Conservation (phyloP, 2,888 invertebrate species). For the Andricus quercusramuli region DNA sequence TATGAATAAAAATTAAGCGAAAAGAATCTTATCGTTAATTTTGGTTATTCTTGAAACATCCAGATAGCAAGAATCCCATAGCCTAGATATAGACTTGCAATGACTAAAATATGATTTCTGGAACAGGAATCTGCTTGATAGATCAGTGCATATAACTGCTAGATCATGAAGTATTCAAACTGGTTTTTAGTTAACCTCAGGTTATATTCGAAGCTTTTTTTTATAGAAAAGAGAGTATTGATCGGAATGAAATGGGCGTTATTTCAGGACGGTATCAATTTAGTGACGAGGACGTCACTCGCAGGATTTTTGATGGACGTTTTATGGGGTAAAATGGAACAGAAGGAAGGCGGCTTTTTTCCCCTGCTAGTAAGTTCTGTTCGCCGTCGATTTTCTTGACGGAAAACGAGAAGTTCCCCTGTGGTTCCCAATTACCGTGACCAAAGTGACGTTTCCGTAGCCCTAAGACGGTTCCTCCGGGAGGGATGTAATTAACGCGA, state of each 20-base stretch:
- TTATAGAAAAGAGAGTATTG: neutral
- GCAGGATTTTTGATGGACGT: constrained; percentile 28
- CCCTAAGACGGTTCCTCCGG: constrained; percentile 64
- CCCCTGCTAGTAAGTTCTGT: constrained; percentile 2
- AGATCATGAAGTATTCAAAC: neutral
- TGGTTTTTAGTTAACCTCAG: neutral
- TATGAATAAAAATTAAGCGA: neutral
- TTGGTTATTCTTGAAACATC: neutral
- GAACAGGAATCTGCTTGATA: neutral
- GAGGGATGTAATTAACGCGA: constrained; percentile 73
- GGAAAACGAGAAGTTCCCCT: constrained; percentile 52
- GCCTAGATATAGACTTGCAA: neutral
- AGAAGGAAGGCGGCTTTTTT: constrained; percentile 4
- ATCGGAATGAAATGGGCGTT: constrained; percentile 1
- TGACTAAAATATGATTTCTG: neutral
- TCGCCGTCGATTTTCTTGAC: constrained; percentile 51
- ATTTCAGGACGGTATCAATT: constrained; percentile 26
- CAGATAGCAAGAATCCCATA: neutral
- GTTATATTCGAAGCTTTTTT: neutral
- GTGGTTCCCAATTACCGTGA: constrained; percentile 70
- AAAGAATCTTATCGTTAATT: neutral
- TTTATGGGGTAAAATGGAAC: constrained; percentile 11
- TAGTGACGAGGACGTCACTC: constrained; percentile 25
- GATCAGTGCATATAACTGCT: neutral
- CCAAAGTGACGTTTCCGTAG: constrained; percentile 64